A percentile compares a stretch with the other conserved stretches of the same genome.
Conservation (phyloP, 2,888 invertebrate genomes). For the Elysia crispata region DNA sequence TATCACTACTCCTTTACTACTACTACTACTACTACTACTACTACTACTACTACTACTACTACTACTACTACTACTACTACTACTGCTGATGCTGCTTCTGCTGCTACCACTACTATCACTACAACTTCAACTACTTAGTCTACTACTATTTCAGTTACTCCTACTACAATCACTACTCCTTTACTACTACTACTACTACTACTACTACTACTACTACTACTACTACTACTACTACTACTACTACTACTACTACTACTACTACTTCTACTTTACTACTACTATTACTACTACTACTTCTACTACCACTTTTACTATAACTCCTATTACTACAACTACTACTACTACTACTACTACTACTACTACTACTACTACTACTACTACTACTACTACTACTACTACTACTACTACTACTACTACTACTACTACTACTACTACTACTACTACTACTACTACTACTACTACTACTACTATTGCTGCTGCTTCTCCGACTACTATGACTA, state of each 20-base stretch:
- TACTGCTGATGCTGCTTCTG: too few species aligned
- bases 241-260: constrained; percentile 36
- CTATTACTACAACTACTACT: too few species aligned
- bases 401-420: constrained; percentile 25
- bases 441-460: constrained; percentile 22
- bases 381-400: constrained; percentile 20
- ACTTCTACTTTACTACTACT: constrained; percentile 16
- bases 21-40: constrained; percentile 34
- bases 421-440: constrained; percentile 27
- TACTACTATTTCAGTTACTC: too few species aligned
- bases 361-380: background rate
- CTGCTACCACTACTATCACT: too few species aligned
- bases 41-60: too few species aligned
- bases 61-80: constrained; percentile 1
- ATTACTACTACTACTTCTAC: too few species aligned
- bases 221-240: constrained; percentile 37
- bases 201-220: constrained; percentile 37
- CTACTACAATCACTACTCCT: too few species aligned
- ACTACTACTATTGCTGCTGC: constrained; percentile 18
- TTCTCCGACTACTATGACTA: too few species aligned
- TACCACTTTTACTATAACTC: too few species aligned
- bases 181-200: constrained; percentile 41
- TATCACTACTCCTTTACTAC: too few species aligned
- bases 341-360: constrained; percentile 10
- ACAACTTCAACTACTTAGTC: too few species aligned